Conservation (phyloP, 2,113 vertebrate genomes). For the Heterotilapia buettikoferi region DNA sequence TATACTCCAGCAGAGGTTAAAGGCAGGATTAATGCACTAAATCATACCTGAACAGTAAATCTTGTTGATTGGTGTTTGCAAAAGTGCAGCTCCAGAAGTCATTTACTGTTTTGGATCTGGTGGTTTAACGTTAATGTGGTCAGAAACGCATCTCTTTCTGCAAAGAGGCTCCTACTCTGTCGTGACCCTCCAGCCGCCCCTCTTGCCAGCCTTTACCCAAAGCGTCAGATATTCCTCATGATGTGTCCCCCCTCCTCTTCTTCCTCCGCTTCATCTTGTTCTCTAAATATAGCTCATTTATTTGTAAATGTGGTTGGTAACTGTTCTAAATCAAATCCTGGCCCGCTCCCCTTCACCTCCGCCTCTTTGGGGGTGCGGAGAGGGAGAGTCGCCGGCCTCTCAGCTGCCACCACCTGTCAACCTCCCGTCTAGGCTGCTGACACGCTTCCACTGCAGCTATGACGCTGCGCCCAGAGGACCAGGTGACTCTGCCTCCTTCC, state of each 20-base stretch:
- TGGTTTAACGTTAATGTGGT: neutral
- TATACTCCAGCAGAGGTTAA: neutral
- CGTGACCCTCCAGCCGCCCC: constrained; percentile 43
- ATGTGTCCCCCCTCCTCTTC: neutral
- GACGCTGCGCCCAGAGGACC: constrained; percentile 41
- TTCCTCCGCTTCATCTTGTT: neutral
- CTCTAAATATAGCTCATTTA: constrained; percentile 71
- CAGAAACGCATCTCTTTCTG: neutral
- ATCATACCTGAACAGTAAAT: neutral
- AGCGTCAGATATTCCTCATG: constrained; percentile 52
- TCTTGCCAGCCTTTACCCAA: constrained; percentile 45
- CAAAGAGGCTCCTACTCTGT: neutral
- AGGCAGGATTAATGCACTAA: neutral
- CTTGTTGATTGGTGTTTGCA: neutral
- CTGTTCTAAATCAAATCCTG: constrained; percentile 79
- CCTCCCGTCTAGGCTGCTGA: constrained; percentile 31
- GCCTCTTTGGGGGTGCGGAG: constrained; percentile 12
- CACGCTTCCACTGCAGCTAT: constrained; percentile 42
- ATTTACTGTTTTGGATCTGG: neutral
- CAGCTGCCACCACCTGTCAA: constrained; percentile 78
- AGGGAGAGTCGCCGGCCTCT: constrained; percentile 8
- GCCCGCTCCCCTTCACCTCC: constrained; percentile 40
- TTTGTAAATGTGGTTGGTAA: constrained; percentile 79
- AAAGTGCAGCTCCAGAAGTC: neutral
- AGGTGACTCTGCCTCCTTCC: constrained; percentile 24